A percentile compares a stretch with the other conserved stretches of the same genome.
Conservation (phyloP, 2,113 vertebrate genomes). For the Electrona antarctica region DNA sequence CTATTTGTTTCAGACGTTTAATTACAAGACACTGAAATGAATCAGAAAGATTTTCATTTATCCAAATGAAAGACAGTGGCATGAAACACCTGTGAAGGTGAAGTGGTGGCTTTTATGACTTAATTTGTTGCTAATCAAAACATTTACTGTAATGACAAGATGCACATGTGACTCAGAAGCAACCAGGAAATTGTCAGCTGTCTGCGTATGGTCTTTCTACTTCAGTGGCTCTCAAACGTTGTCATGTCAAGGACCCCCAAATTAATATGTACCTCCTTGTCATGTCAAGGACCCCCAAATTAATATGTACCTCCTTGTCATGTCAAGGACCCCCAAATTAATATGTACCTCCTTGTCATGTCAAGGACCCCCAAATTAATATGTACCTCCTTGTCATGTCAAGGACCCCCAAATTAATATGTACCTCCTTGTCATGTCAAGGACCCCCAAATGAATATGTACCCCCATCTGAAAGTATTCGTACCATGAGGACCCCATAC, state of each 20-base stretch:
- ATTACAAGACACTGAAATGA: conserved; percentile 37
- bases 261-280: not conserved
- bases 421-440: not conserved
- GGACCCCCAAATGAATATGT: not conserved
- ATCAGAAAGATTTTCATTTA: conserved; percentile 22
- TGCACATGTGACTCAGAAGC: conserved; percentile 44
- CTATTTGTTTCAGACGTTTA: conserved; percentile 46
- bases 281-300: not conserved
- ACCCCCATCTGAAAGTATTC: no score
- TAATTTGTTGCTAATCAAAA: conserved; percentile 29
- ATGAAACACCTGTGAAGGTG: conserved; percentile 19
- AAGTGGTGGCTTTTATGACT: conserved; percentile 7
- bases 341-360: not conserved
- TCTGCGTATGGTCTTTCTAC: no score
- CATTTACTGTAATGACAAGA: conserved; percentile 14
- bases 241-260: not conserved
- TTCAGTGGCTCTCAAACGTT: not conserved
- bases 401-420: not conserved
- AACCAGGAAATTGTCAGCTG: conserved; percentile 5
- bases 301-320: no score
- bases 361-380: not conserved
- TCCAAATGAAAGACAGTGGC: conserved; percentile 20
- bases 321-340: not conserved
- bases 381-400: not conserved
- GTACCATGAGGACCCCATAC: no score